Evolutionary conservation across 2,113 vertebrate species (phyloP), one percentile per base, ranked within the genome.

Genomic region (Phrynocephalus versicolor): DNA sequence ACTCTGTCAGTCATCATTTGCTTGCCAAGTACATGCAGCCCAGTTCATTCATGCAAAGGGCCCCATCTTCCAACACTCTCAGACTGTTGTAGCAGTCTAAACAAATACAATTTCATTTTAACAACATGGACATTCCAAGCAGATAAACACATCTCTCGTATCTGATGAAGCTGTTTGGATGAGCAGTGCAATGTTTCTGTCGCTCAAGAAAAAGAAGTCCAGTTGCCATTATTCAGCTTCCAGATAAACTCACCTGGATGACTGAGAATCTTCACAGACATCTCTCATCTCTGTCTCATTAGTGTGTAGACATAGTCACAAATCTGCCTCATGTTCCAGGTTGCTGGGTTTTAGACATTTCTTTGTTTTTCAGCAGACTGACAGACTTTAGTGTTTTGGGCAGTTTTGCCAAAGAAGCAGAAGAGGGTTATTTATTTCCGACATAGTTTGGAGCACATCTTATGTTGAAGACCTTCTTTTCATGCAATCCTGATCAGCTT

Each of bases 1-100:
- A 76, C 83, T 90, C 33, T 83, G 45, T 88, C 90, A 90, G 30
- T 64, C 93, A 88, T 51, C 60, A 37, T 30, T 72, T 82, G 88
- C 41, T 88, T 91, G 90, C 75, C 78, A 89, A 88, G 73, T 5
- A n/a, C 75, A 64, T 45, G 39, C 8, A 79, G 37, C 25, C 71
- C 45, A 57, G 41, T 81, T 87, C 81, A 41, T 70, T 64, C 9
- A 60, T 65, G 60, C 82, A 79, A 77, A 85, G 69, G 79, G 71
- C 8, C 58, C 41, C 30, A 25, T 64, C 37, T 72, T 37, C 73
- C n/a, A 73, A 58, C 30, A 55, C 35, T 74, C 74, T 81, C 51
- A n/a, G 73, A 83, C 27, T 79, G 60, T 57, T 84, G 39, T 51
- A 15, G 69, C 76, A 79, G 86, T 84, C 67, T 71, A 88, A 91